Evolutionary conservation across 2,888 invertebrate genomes (phyloP), one percentile per base, ranked within the genome.

Genomic region (Agrypnus murinus): DNA sequence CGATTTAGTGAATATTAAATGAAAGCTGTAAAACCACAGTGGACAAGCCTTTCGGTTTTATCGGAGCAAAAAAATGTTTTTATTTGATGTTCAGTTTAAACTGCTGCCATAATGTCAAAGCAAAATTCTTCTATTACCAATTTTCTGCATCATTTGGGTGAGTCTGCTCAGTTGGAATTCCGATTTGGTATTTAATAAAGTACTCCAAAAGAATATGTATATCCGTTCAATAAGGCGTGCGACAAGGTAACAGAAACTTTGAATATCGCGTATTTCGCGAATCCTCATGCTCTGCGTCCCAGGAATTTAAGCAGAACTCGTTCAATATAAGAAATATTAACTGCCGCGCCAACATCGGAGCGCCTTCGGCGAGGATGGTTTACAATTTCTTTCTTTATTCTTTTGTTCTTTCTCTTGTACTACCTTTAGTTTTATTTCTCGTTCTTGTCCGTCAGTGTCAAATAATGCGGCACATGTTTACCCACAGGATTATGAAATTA

Each of bases 141-240:
- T 63, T 63, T 63, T 63, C 62, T 50, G 62, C 62, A 63, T 63
- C 62, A 63, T 63, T 63, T 63, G 62, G 50, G 34, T 38, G 62
- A 63, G 48, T 63, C 50, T 63, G 48, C 62, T 48, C 36, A 32
- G 36, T 19, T 63, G 48, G 48, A 48, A 50, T 63, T 48, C 25
- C 36, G 62, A 50, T 48, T 63, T 48, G 48, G 48, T 63, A 63
- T 63, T 63, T 48, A 63, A 63, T 63, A 50, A 63, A 63, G 48
- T 63, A 50, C 62, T 63, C 48, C 9, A 46, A 25, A 63, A 63
- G 48, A 46, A 63, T 63, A 63, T 63, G 48, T 36, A 63, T 63
- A 63, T 63, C 34, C 25, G 46, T 63, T 63, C 62, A 63, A 63
- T 57, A 50, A 50, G 50, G 50, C 50, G 50, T 50, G 19, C 50